phyloP scores from a whole-genome alignment of 2,797 vertebrate genomes.

The Myioborus miniatus region DNA sequence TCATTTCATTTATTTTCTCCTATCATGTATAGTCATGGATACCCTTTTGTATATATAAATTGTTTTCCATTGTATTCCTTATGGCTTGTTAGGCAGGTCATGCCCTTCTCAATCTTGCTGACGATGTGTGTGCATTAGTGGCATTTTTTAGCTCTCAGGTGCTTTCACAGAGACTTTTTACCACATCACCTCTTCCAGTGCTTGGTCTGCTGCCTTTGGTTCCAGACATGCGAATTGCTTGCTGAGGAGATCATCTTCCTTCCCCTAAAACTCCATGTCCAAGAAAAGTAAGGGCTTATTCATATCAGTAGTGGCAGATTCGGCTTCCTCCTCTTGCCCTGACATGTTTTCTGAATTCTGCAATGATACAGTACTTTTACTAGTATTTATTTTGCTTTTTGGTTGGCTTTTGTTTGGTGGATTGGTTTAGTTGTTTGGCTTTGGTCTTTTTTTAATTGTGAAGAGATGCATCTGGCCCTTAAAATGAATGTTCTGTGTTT shows the following conservation, averaged over 20 bases:
- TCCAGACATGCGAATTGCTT: not conserved
- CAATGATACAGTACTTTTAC: not conserved
- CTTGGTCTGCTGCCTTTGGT: not conserved
- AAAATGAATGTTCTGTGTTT: not conserved
- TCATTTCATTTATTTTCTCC: not conserved
- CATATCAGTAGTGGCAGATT: not conserved
- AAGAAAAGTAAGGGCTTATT: not conserved
- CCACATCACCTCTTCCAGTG: not conserved
- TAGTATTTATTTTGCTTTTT: not conserved
- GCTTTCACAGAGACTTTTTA: not conserved
- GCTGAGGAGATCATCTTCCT: not conserved
- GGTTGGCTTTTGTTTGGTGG: not conserved
- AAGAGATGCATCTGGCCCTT: not conserved
- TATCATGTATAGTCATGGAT: not conserved
- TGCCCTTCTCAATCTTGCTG: not conserved
- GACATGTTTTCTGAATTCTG: not conserved
- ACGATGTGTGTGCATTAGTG: not conserved
- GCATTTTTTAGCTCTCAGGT: not conserved
- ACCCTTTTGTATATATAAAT: not conserved
- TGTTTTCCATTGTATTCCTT: not conserved
- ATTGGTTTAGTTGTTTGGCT: not conserved
- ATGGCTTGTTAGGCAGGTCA: not conserved
- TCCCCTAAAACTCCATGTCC: not conserved
- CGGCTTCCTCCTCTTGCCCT: not conserved
- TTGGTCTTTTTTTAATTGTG: not conserved